phyloP scores from a whole-genome alignment of 2,113 vertebrate genomes.

The Oncorhynchus kisutch region DNA sequence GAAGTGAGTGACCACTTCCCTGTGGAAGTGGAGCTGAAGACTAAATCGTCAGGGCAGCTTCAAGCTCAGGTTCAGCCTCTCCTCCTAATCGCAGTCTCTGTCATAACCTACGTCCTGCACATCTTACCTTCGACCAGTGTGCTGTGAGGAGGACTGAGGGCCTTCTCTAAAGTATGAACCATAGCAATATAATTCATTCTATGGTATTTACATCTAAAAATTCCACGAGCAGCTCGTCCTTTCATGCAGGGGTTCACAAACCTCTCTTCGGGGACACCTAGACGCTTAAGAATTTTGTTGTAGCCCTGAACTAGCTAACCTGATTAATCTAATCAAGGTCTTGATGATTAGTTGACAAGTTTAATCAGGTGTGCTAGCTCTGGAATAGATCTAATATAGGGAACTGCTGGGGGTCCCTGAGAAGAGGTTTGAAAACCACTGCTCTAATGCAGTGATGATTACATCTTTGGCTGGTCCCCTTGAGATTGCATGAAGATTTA shows the following conservation, averaged over 20 bases:
- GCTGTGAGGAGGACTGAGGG: too few relatives aligned
- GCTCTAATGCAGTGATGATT: not conserved
- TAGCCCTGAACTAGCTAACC: too few relatives aligned
- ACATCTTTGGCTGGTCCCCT: not conserved
- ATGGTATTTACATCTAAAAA: not conserved
- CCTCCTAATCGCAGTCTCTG: constrained; percentile 3
- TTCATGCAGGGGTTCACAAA: not conserved
- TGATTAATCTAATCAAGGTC: too few relatives aligned
- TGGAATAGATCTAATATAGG: too few relatives aligned
- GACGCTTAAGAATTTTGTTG: too few relatives aligned
- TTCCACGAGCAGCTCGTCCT: not conserved
- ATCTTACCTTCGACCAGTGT: not conserved
- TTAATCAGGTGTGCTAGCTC: not conserved
- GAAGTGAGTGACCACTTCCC: constrained; percentile 46
- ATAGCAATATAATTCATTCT: not conserved
- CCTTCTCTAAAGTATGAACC: too few relatives aligned
- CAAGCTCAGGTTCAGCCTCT: constrained; percentile 38
- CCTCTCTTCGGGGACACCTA: too few relatives aligned
- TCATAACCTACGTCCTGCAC: constrained; percentile 11
- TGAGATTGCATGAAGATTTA: not conserved
- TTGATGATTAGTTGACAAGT: too few relatives aligned
- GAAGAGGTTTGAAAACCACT: not conserved
- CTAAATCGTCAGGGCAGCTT: constrained; percentile 15
- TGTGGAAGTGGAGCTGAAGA: constrained; percentile 49
- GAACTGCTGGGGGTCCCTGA: too few relatives aligned